Evolutionary conservation across 2,797 vertebrate genomes (phyloP).

Genomic region (Pachyuromys duprasi): DNA sequence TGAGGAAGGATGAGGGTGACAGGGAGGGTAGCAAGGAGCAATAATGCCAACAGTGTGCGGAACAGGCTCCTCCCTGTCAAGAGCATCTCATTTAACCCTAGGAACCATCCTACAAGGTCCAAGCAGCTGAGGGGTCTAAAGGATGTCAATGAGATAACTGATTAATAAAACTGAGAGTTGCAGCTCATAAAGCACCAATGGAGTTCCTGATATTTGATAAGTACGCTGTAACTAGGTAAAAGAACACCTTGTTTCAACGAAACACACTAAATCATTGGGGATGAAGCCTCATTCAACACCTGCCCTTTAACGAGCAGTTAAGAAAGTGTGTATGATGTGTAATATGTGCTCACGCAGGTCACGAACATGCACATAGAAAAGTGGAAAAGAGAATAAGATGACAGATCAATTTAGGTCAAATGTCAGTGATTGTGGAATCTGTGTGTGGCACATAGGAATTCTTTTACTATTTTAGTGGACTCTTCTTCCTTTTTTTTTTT

Average conservation of each 20-base stretch:
- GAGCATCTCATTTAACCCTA: fast-evolving
- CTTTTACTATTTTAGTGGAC: background rate
- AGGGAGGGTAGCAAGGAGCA: no score
- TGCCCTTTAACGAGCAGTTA: background rate
- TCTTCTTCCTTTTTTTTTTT: background rate
- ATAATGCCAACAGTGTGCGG: fast-evolving
- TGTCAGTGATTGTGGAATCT: background rate
- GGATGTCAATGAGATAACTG: background rate
- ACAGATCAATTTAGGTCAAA: background rate
- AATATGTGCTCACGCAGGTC: background rate
- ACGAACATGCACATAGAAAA: background rate
- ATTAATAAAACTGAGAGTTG: background rate
- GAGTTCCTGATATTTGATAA: background rate
- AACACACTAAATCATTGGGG: background rate
- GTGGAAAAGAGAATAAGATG: background rate
- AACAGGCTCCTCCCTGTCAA: background rate
- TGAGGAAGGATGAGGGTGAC: background rate
- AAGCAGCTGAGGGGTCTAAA: background rate
- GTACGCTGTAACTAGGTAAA: background rate
- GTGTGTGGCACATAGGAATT: background rate
- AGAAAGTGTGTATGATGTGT: background rate
- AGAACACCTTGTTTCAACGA: background rate
- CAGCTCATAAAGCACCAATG: background rate
- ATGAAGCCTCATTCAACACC: background rate
- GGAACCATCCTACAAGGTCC: background rate